Evolutionary conservation across 2,113 vertebrate genomes (phyloP), one percentile per base, ranked within the genome.

Genomic region (Oryzias javanicus): DNA sequence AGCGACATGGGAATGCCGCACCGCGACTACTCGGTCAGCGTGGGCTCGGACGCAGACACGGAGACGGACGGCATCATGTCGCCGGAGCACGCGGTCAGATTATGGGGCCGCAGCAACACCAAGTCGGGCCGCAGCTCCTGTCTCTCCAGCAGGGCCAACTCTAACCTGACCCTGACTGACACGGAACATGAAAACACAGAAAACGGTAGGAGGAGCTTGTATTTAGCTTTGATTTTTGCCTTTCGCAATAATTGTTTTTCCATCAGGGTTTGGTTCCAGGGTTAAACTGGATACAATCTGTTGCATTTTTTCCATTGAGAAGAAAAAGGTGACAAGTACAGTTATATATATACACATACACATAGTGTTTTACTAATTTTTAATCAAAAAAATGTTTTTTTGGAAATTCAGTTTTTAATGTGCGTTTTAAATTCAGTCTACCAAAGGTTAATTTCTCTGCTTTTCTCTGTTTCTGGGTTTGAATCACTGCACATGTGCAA

Each of bases 161-260:
- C 97, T 74, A 98, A 97, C 78, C 93, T 99, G 72, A 99, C 97
- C 0, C 94, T 99, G 57, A 99, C 97, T 0, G 97, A 99, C 87
- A 99, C 97, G 0, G 97, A 99, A 66, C 97, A 98, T 0, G 97
- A 99, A 85, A 98, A 98, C 76, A 98, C 95, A 0, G 96, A 99
- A 81, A 94, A 95, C 0, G 97, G 97, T 99, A 94, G 92, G 88
- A 89, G 90, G 35, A 10, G 77, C 66, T 13, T 15, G 2, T 3
- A 12, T 0, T 0, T 46, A 35, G 14, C 15, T 44, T 18, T 0
- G 2, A 1, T 24, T 14, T 8, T 1, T 18, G 6, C 17, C 12
- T 5, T n/a, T 61, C 12, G 5, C 46, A 5, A 42, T 16, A 18
- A 17, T 60, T 0, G 18, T 7, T 19, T 24, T 27, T 25, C 6